Evolutionary conservation across 2,113 vertebrate species (phyloP).

Genomic region (Odocoileus hemionus): DNA sequence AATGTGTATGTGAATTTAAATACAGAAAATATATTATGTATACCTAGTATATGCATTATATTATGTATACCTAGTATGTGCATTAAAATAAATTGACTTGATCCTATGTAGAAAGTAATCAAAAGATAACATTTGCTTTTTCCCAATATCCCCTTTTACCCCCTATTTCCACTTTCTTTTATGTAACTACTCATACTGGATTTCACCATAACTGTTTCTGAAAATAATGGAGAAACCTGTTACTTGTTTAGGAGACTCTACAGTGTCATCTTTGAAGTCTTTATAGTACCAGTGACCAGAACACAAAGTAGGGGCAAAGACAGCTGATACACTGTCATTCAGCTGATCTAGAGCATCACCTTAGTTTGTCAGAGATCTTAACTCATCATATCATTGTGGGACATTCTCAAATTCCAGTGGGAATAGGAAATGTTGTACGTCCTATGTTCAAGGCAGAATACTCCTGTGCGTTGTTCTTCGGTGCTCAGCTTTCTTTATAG

Average conservation of each 20-base stretch:
- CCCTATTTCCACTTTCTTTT: neutral
- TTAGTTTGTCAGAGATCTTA: neutral
- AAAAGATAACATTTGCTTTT: neutral
- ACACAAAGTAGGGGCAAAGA: neutral
- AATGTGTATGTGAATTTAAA: slow-evolving; percentile 3
- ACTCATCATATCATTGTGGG: neutral
- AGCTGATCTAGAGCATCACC: too few relatives aligned
- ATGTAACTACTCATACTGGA: neutral
- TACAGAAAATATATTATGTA: neutral
- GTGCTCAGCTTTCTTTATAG: neutral
- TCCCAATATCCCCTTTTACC: neutral
- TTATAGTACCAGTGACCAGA: neutral
- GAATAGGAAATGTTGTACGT: neutral
- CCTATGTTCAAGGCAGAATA: neutral
- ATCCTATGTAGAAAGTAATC: neutral
- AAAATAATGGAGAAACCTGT: neutral
- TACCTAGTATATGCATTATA: neutral
- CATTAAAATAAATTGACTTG: slow-evolving; percentile 1
- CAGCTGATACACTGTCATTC: neutral
- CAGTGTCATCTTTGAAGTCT: neutral
- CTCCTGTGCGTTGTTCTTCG: neutral
- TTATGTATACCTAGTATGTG: neutral
- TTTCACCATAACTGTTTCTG: slow-evolving; percentile 7
- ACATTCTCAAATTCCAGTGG: neutral
- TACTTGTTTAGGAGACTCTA: neutral